Conservation (phyloP, 2,888 invertebrate genomes). For the Acanthococcus lagerstroemiae region DNA sequence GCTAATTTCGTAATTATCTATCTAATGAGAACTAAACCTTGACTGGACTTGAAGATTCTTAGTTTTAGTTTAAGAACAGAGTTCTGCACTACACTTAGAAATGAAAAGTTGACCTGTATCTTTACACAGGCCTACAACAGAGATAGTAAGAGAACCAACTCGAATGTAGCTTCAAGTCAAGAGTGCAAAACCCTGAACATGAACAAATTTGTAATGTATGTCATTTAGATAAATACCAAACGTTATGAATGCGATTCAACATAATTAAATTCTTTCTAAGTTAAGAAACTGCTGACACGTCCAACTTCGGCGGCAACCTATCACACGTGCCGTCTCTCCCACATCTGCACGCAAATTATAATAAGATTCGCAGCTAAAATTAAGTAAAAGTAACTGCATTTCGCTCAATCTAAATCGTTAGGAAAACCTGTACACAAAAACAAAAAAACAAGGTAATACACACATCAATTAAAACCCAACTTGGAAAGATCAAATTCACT, state of each 20-base stretch:
- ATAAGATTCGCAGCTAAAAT: constrained; percentile 13
- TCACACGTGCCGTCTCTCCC: neutral
- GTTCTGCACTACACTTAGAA: too few species aligned
- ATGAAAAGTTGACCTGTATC: too few species aligned
- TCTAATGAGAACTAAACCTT: too few species aligned
- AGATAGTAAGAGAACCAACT: too few species aligned
- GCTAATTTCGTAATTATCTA: too few species aligned
- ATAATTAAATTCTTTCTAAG: neutral
- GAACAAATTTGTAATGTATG: neutral
- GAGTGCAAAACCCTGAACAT: neutral
- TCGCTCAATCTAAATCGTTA: constrained; percentile 16
- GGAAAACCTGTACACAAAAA: constrained; percentile 22
- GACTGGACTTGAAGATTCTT: too few species aligned
- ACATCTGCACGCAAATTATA: constrained; percentile 13
- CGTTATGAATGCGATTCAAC: neutral
- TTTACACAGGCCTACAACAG: too few species aligned
- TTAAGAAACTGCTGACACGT: constrained; percentile 11
- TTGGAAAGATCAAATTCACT: too few species aligned
- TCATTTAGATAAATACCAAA: neutral
- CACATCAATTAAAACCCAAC: too few species aligned
- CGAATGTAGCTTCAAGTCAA: neutral
- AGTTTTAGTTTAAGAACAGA: too few species aligned
- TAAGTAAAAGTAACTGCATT: constrained; percentile 14
- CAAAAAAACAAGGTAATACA: neutral
- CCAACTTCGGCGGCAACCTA: constrained; percentile 16